Base-by-base conservation (phyloP, 2,113 vertebrate genomes). In the Paedocypris sp. region DNA sequence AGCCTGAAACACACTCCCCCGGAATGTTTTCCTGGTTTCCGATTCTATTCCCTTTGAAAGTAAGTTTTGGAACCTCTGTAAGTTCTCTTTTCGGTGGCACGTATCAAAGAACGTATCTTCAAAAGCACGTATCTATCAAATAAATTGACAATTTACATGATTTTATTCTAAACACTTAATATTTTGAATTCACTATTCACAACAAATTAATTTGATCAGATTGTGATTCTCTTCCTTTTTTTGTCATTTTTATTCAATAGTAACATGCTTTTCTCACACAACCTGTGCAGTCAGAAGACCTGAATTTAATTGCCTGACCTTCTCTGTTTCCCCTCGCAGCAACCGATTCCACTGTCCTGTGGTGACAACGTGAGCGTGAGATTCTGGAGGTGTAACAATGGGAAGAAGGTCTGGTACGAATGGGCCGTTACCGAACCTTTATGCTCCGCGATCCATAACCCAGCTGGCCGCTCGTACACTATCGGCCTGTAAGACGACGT, bases 11-110 rank as follows among this genome's bases (percentile, higher is more conserved):
- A 0, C 92, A 95, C 72, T 95, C 92, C 13, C 89, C 92, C n/a
- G 91, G 92, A 25, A 95, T 95, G 92, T 95, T 94, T 77, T 95
- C 92, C 1, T 95, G 92, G 91, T 95, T 95, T 75, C 92, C 92
- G 26, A 95, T 95, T 64, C 83, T 95, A 22, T 95, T 95, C 75
- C 91, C 92, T 4, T 85, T 95, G 64, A 95, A 95, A 81, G 92
- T 94, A 79, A 82, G 86, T 67, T 13, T 1, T 12, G 19, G 1
- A 47, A 1, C 3, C 0, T 61, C 9, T 1, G 16, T 5, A 18
- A 10, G 16, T 26, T 46, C 4, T 46, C 8, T 2, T n/a, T n/a
- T n/a, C n/a, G n/a, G n/a, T n/a, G n/a, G n/a, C n/a, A n/a, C n/a
- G n/a, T n/a, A n/a, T n/a, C n/a, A n/a, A n/a, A n/a, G n/a, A n/a